A percentile compares a stretch with the other conserved stretches of the same genome.
These are phyloP conservation scores for Dendrocopos noguchii DNA, from an alignment of 2,113 vertebrate species.

Conservation along the genomic window DNA sequence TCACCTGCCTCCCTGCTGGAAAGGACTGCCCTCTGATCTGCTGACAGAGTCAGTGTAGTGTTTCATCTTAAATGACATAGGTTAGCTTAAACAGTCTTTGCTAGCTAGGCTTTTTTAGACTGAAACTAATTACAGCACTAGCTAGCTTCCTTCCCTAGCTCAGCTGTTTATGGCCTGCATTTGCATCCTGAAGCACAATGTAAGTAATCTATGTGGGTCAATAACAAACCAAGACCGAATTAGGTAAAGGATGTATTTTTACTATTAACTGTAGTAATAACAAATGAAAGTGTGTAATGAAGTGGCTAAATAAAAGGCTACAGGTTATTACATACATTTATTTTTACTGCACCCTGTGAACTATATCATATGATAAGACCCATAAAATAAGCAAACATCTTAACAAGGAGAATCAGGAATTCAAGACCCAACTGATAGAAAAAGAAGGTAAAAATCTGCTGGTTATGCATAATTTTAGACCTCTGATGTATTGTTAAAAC, in stretches of 20 bases:
- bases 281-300: background rate
- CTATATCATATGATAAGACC: background rate
- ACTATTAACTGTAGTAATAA: background rate
- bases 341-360: background rate
- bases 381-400: background rate
- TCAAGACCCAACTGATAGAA: background rate
- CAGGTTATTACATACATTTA: background rate
- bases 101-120: background rate
- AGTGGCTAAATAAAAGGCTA: background rate
- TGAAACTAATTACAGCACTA: background rate
- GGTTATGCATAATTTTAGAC: background rate
- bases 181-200: background rate
- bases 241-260: background rate
- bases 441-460: background rate
- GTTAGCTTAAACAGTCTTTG: background rate
- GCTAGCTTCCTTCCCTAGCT: background rate
- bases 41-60: background rate
- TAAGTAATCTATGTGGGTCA: background rate
- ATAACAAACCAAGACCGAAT: background rate
- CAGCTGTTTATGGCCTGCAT: background rate
- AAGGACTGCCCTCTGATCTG: background rate
- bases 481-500: background rate
- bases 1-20: background rate
- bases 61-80: background rate
- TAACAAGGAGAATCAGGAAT: background rate